Evolutionary conservation across 2,888 invertebrate species (phyloP), one percentile per base, ranked within the genome.

Genomic region (Erebia epiphron): DNA sequence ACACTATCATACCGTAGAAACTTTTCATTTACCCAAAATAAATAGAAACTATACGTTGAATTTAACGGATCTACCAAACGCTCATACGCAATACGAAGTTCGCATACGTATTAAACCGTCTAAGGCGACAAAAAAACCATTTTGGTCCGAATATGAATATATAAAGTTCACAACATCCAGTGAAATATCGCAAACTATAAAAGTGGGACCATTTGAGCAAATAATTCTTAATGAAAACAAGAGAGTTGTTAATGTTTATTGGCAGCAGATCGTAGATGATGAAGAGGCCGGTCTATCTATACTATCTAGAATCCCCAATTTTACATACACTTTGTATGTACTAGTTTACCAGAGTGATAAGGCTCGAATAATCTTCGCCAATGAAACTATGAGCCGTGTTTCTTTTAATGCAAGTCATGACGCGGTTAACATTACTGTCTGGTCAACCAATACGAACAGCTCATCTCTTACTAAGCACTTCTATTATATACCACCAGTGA

Each of bases 201-300:
- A 95, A 74, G 90, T 95, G 16, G 97, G 97, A 57, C 96, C 96
- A 80, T 98, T 97, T 84, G 95, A 96, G 83, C 94, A 95, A 75
- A 87, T 89, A 88, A 85, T 85, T 67, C 93, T 11, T 11, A 43
- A 86, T 79, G 89, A 92, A 26, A 86, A 88, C 54, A 92, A 93
- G 72, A 91, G 96, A 75, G 94, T 95, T 67, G 91, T 97, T 56
- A 95, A 95, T 83, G 89, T 98, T 26, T 98, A 97, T 84, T 98
- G 98, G 97, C 95, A 96, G 82, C 94, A 96, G 75, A 3, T 26
- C 94, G 98, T 66, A 21, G 93, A 94, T 58, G 94, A 94, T 81
- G 94, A 95, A 77, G 94, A 96, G 79, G 97, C 97, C 81, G 98
- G 97, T 16, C n/a, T n/a, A n/a, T n/a, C n/a, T n/a, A n/a, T n/a